Evolutionary conservation across 1,140 invertebrate genomes (phyloP), one percentile per base, ranked within the genome.

Genomic region (Chelonus insularis): DNA sequence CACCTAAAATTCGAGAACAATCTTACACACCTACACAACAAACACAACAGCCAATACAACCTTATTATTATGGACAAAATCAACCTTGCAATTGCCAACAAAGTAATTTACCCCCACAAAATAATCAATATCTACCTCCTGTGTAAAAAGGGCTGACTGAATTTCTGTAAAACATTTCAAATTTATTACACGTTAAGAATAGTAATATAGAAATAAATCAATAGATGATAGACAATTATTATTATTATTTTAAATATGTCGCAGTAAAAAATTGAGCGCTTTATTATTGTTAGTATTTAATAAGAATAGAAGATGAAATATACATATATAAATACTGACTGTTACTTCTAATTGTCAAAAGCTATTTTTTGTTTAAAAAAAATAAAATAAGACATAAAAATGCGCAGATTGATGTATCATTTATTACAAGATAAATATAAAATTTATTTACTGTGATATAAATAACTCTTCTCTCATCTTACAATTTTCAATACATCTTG

Each of bases 121-220:
- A 52, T 48, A 79, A 80, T 67, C 70, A 78, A 32, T 81, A 81
- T 57, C 66, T 81, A 70, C 79, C 79, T 61, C 78, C 76, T 34
- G 50, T 67, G 36, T 75, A 70, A 71, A 64, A 41, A 32, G 39
- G 60, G 62, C 60, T 48, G 67, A 72, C 68, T 70, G 69, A 72
- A 65, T 62, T 29, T 55, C 37, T 29, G 57, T 51, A 57, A 20
- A 60, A 36, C 12, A 32, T 56, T 56, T 12, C 47, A 58, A 54
- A 58, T 37, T 36, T 18, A 45, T 21, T 21, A 14, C 16, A 18
- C n/a, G n/a, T n/a, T n/a, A n/a, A n/a, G n/a, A n/a, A n/a, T n/a
- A n/a, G n/a, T n/a, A n/a, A n/a, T n/a, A n/a, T n/a, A n/a, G n/a
- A n/a, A n/a, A n/a, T n/a, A n/a, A n/a, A n/a, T n/a, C n/a, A n/a